Percentiles rank a stretch among this genome's conserved stretches.
Conservation (phyloP, 2,888 invertebrate species). For the Kryphioiulus occultus region DNA sequence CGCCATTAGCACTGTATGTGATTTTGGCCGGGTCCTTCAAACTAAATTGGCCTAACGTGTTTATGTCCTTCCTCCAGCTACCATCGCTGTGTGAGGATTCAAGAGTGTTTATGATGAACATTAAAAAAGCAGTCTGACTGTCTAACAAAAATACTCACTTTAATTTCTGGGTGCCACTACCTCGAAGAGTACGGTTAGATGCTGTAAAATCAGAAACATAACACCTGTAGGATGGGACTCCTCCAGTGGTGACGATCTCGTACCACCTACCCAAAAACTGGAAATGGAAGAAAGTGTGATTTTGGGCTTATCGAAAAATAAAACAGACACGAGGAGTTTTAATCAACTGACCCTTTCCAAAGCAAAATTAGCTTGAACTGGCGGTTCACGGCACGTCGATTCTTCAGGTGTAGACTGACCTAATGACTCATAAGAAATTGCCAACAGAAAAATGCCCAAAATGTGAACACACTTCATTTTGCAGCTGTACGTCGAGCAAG, state of each 20-base stretch:
- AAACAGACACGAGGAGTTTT: background rate
- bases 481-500: background rate
- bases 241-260: background rate
- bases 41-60: background rate
- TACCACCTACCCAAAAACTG: background rate
- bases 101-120: no score
- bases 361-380: background rate
- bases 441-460: background rate
- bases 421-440: background rate
- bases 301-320: background rate
- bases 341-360: background rate
- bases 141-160: no score
- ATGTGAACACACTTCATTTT: background rate
- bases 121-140: no score
- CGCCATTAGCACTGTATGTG: background rate
- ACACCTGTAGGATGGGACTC: background rate
- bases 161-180: background rate
- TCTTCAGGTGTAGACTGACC: background rate
- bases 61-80: background rate
- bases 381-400: background rate
- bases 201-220: background rate
- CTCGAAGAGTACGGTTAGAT: background rate
- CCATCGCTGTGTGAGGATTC: background rate
- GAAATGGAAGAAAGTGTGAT: background rate
- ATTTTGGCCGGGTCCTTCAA: background rate